phyloP scores from a whole-genome alignment of 2,797 vertebrate genomes.

The Bradypodion pumilum region DNA sequence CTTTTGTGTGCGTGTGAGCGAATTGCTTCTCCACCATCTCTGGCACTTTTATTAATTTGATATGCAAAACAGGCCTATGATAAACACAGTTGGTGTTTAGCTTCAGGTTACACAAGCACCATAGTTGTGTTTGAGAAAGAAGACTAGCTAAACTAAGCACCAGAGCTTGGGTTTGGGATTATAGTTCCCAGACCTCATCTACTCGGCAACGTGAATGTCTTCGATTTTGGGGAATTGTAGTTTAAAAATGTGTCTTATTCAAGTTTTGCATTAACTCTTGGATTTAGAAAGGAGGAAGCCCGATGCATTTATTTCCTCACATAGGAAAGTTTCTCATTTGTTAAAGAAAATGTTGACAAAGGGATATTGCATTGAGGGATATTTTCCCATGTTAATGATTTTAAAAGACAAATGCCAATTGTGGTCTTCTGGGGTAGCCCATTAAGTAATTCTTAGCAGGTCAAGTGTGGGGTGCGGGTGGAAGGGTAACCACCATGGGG shows the following conservation, averaged over 20 bases:
- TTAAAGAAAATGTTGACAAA: conserved; percentile 30
- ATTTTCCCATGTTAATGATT: background rate
- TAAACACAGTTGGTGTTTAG: conserved; percentile 36
- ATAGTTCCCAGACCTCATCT: too few relatives aligned
- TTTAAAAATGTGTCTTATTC: too few relatives aligned
- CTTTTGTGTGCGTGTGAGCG: rapidly evolving
- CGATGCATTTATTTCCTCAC: background rate
- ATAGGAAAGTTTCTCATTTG: conserved; percentile 39
- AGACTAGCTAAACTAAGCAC: conserved; percentile 18
- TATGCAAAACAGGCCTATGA: conserved; percentile 16
- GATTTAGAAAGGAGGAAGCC: conserved; percentile 45
- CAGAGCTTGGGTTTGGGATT: too few relatives aligned
- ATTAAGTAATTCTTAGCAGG: too few relatives aligned
- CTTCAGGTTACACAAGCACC: background rate
- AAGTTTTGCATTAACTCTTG: conserved; percentile 37
- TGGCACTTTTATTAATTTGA: background rate
- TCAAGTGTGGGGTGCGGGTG: too few relatives aligned
- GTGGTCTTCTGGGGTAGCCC: background rate
- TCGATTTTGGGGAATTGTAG: too few relatives aligned
- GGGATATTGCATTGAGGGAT: background rate
- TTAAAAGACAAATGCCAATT: background rate
- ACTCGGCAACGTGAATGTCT: too few relatives aligned
- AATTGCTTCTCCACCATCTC: background rate
- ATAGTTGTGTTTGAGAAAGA: background rate
- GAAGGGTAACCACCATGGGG: too few relatives aligned